Percentiles rank a stretch among this genome's conserved stretches.
These are phyloP conservation scores for Schizopygopsis pylzovi DNA, from an alignment of 2,797 vertebrate genomes.

Conservation along the genomic window DNA sequence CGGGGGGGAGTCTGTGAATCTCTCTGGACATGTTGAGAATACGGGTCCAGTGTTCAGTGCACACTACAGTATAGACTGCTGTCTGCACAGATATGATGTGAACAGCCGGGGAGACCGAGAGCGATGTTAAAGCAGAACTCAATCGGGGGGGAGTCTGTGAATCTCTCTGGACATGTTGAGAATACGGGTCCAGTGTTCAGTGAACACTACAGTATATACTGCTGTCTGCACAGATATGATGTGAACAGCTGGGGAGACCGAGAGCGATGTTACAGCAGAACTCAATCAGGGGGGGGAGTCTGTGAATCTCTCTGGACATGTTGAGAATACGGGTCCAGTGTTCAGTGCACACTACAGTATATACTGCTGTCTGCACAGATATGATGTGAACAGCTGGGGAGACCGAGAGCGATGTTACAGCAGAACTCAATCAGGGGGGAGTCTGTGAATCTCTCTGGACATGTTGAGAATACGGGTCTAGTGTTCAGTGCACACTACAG, in stretches of 20 bases:
- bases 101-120: conserved; percentile 7
- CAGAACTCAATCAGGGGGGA: conserved; percentile 1
- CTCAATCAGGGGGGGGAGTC: conserved; percentile 24
- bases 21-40: conserved; percentile 10
- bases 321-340: background rate
- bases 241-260: conserved; percentile 12
- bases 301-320: conserved; percentile 22
- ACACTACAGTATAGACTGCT: conserved; percentile 8
- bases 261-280: background rate
- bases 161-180: conserved; percentile 19
- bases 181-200: background rate
- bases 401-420: background rate
- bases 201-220: conserved; percentile 2
- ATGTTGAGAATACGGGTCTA: background rate
- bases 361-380: conserved; percentile 8
- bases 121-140: conserved; percentile 4
- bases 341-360: background rate
- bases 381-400: conserved; percentile 19
- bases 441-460: conserved; percentile 25
- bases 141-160: conserved; percentile 22
- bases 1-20: conserved; percentile 20
- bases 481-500: background rate
- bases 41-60: background rate
- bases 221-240: conserved; percentile 13
- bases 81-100: conserved; percentile 11